Percentiles rank a stretch among this genome's conserved stretches.
Evolutionary conservation across 2,113 vertebrate species (phyloP).

Genomic region (Strix aluco): DNA sequence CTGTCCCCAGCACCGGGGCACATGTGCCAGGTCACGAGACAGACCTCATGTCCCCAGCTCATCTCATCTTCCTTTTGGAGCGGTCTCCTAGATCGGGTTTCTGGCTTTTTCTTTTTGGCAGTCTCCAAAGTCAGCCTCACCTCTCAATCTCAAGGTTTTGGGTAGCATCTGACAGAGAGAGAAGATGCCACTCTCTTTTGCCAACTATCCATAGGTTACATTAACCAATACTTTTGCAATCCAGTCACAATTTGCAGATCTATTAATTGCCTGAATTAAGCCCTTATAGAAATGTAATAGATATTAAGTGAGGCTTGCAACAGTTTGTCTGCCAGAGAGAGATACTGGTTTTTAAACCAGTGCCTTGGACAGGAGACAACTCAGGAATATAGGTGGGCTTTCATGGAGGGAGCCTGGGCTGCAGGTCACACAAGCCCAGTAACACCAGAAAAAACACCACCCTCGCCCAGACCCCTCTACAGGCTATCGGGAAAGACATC

Average conservation of each 20-base stretch:
- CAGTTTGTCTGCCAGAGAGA: neutral
- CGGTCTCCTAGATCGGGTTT: conserved; percentile 29
- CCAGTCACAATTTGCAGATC: neutral
- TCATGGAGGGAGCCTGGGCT: neutral
- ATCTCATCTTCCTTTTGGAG: conserved; percentile 60
- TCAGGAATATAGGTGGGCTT: neutral
- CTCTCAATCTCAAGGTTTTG: conserved; percentile 35
- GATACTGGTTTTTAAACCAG: neutral
- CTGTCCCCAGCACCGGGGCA: conserved; percentile 16
- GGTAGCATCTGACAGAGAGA: neutral
- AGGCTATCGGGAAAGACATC: neutral
- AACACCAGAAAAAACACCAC: neutral
- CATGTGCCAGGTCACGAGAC: conserved; percentile 57
- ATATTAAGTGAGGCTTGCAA: neutral
- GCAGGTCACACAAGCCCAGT: neutral
- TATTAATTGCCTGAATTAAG: conserved; percentile 13
- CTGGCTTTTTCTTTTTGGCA: conserved; percentile 60
- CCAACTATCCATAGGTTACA: accelerated
- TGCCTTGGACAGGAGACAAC: neutral
- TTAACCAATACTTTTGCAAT: neutral
- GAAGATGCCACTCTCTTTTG: neutral
- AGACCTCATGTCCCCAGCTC: conserved; percentile 49
- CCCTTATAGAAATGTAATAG: neutral
- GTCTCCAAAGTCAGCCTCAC: conserved; percentile 55
- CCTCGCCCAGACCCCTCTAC: neutral